Percentiles rank a stretch among this genome's conserved stretches.
Conservation (phyloP, 2,113 vertebrate genomes). For the Indri indri region DNA sequence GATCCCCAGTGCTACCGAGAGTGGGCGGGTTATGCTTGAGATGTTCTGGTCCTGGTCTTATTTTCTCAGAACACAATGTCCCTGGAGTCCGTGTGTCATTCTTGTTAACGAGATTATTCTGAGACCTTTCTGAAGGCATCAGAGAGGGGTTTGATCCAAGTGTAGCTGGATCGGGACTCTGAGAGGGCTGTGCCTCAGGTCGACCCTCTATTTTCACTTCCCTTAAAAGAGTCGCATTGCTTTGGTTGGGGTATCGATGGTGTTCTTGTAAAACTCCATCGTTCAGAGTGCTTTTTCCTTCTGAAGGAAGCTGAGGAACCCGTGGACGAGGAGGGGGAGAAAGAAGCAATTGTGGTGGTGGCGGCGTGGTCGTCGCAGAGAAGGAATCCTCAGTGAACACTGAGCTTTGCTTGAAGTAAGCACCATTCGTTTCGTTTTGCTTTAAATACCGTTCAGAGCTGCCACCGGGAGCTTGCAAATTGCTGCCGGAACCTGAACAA, state of each 20-base stretch:
- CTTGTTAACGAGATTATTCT: slow-evolving; percentile 32
- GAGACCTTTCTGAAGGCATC: slow-evolving; percentile 75
- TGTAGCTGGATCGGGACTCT: slow-evolving; percentile 65
- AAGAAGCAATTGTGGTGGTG: slow-evolving; percentile 39
- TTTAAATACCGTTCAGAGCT: slow-evolving; percentile 83
- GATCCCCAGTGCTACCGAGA: slow-evolving; percentile 43
- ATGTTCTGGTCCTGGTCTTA: slow-evolving; percentile 60
- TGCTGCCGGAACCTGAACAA: slow-evolving; percentile 83
- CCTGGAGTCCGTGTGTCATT: slow-evolving; percentile 18
- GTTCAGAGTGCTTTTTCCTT: slow-evolving; percentile 78
- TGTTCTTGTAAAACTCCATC: slow-evolving; percentile 75
- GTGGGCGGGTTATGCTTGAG: slow-evolving; percentile 60
- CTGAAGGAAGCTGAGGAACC: slow-evolving; percentile 71
- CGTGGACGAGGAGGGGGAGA: slow-evolving; percentile 1
- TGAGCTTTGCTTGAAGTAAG: slow-evolving; percentile 85
- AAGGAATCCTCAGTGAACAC: slow-evolving; percentile 87
- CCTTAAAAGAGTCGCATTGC: slow-evolving; percentile 78
- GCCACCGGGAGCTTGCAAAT: slow-evolving; percentile 83
- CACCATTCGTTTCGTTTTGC: slow-evolving; percentile 84
- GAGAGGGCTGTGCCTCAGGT: slow-evolving; percentile 47
- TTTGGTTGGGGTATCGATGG: slow-evolving; percentile 73
- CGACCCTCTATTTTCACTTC: slow-evolving; percentile 80
- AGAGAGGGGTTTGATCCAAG: slow-evolving; percentile 56
- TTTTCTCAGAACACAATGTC: slow-evolving; percentile 70
- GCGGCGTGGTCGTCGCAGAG: slow-evolving; percentile 60